Percentiles rank a stretch among this genome's conserved stretches.
Evolutionary conservation across 53 echinoderm and acorn worm species (phyloP).

Genomic region (Paelopatides confundens): DNA sequence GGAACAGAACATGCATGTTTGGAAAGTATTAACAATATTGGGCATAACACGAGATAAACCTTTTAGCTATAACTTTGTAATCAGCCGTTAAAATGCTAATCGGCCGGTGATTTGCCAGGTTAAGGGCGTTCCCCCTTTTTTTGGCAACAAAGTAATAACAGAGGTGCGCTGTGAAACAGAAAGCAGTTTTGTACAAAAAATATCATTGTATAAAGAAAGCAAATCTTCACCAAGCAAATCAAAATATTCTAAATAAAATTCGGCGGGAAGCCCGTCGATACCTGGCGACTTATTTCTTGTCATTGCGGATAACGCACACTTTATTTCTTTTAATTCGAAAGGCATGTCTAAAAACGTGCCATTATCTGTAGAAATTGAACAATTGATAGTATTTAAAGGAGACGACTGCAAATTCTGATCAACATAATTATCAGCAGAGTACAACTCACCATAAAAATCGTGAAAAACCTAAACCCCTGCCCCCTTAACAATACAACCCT

Average conservation of each 20-base stretch:
- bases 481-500: neutral
- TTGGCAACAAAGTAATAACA: conserved; percentile 66
- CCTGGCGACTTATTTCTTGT: conserved; percentile 64
- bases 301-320: neutral
- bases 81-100: conserved; percentile 66
- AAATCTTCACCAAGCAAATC: conserved; percentile 50
- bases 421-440: neutral
- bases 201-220: conserved; percentile 13
- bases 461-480: neutral
- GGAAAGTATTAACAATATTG: conserved; percentile 29
- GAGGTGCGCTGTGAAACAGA: conserved; percentile 49
- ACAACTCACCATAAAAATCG: conserved; percentile 1
- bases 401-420: neutral
- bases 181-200: neutral
- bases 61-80: conserved; percentile 70
- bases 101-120: conserved; percentile 61
- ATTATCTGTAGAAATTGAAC: neutral
- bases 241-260: conserved; percentile 61
- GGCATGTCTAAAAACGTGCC: neutral
- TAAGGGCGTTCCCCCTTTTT: conserved; percentile 49
- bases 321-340: neutral
- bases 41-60: conserved; percentile 26
- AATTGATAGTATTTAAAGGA: neutral
- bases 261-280: conserved; percentile 58
- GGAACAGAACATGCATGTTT: conserved; percentile 71